Conservation (phyloP, 2,888 invertebrate genomes). For the Trachelus stipa region DNA sequence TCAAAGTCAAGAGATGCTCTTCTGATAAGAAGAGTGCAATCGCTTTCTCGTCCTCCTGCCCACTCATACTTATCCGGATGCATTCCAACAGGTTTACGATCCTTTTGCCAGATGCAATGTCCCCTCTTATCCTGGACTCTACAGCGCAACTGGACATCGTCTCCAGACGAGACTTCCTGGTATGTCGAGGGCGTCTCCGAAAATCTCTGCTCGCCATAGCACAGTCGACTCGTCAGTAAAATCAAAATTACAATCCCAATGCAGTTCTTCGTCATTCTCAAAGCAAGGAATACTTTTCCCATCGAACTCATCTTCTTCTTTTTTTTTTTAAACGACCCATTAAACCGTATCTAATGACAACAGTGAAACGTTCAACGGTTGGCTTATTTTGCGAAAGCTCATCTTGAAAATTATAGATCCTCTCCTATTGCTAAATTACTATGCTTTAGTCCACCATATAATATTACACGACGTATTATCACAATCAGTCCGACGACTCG, state of each 20-base stretch:
- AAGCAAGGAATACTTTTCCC: neutral
- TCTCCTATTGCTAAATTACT: neutral
- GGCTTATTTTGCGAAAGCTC: neutral
- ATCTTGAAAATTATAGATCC: neutral
- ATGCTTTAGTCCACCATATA: neutral
- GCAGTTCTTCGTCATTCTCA: neutral
- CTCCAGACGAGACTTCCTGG: conserved; percentile 89
- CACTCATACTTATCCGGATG: conserved; percentile 91
- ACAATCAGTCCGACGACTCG: neutral
- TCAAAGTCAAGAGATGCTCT: conserved; percentile 87
- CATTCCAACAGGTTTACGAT: conserved; percentile 89
- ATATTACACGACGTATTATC: neutral
- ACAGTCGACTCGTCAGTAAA: neutral
- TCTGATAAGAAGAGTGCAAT: conserved; percentile 87
- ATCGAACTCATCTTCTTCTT: neutral
- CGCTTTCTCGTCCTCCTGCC: conserved; percentile 77
- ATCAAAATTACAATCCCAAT: neutral
- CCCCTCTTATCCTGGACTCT: conserved; percentile 88
- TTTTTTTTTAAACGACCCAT: neutral
- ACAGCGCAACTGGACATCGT: conserved; percentile 84
- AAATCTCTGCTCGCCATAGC: conserved; percentile 77
- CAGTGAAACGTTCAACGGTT: neutral
- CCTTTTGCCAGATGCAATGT: conserved; percentile 93
- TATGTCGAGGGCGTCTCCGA: conserved; percentile 83
- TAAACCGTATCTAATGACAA: neutral